Evolutionary conservation across 2,797 vertebrate genomes (phyloP).

Genomic region (Microchirus variegatus): DNA sequence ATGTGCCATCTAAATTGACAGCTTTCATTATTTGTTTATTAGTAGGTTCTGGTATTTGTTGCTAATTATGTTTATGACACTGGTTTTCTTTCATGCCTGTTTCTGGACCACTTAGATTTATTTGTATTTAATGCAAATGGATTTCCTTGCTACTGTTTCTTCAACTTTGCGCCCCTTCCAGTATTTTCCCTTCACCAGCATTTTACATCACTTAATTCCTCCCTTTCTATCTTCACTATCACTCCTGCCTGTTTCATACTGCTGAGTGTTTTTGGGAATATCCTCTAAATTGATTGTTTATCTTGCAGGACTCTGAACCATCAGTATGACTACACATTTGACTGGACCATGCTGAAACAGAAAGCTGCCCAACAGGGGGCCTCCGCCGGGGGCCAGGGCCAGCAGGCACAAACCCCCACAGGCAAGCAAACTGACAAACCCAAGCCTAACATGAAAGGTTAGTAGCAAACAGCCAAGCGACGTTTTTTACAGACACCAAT

Average conservation of each 20-base stretch:
- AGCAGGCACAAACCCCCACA: conserved; percentile 99
- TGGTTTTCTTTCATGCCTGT: too few relatives aligned
- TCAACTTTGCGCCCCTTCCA: background rate
- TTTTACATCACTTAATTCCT: background rate
- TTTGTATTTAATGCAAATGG: background rate
- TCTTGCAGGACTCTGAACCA: conserved; percentile 94
- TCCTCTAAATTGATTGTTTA: conserved; percentile 9
- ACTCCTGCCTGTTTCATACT: background rate
- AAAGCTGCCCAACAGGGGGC: conserved; percentile 99
- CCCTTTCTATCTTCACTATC: background rate
- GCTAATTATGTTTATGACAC: too few relatives aligned
- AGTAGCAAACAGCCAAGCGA: conserved; percentile 99
- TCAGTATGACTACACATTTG: conserved; percentile 99
- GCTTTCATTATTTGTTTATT: background rate
- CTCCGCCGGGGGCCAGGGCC: conserved; percentile 98
- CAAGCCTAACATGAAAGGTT: conserved; percentile 99
- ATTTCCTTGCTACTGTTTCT: background rate
- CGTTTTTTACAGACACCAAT: conserved; percentile 90
- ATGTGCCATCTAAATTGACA: background rate
- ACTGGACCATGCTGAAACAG: conserved; percentile 99
- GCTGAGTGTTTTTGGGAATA: background rate
- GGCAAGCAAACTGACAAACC: conserved; percentile 99
- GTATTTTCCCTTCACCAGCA: background rate
- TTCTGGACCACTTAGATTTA: too few relatives aligned
- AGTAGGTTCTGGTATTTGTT: too few relatives aligned